Evolutionary conservation across 2,888 invertebrate species (phyloP).

Genomic region (Lasioglossum villosulum): DNA sequence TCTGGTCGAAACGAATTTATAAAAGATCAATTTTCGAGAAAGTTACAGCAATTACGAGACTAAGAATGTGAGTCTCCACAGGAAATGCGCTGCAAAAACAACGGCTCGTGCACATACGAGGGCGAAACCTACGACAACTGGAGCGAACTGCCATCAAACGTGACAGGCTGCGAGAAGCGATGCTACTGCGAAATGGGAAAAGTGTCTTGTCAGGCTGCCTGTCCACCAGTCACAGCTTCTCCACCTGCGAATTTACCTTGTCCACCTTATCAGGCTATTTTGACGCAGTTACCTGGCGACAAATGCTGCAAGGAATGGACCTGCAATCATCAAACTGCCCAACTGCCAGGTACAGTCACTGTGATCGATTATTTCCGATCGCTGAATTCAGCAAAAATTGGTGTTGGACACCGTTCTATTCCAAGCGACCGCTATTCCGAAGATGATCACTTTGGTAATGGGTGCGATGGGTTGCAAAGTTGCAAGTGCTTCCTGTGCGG

Average conservation of each 20-base stretch:
- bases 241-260: conserved; percentile 92
- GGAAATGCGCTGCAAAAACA: conserved; percentile 91
- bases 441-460: conserved; percentile 59
- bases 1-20: not conserved
- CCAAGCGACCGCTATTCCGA: conserved; percentile 7
- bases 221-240: conserved; percentile 90
- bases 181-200: conserved; percentile 96
- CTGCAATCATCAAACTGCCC: conserved; percentile 77
- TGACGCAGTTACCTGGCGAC: conserved; percentile 89
- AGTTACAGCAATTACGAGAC: not conserved
- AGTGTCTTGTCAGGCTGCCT: conserved; percentile 93
- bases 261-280: conserved; percentile 88
- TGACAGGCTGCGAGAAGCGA: conserved; percentile 93
- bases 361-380: not conserved
- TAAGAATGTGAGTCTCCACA: conserved; percentile 75
- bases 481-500: conserved; percentile 69
- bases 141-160: conserved; percentile 91
- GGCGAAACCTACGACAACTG: conserved; percentile 89
- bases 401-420: not conserved
- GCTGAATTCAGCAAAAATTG: not conserved
- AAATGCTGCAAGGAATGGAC: conserved; percentile 94
- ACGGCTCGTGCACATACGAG: conserved; percentile 92
- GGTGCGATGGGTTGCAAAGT: conserved; percentile 27
- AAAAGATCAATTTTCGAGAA: not conserved
- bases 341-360: conserved; percentile 63